A percentile compares a stretch with the other conserved stretches of the same genome.
Conservation (phyloP, 2,113 vertebrate genomes). For the Potamarius usumacintae region DNA sequence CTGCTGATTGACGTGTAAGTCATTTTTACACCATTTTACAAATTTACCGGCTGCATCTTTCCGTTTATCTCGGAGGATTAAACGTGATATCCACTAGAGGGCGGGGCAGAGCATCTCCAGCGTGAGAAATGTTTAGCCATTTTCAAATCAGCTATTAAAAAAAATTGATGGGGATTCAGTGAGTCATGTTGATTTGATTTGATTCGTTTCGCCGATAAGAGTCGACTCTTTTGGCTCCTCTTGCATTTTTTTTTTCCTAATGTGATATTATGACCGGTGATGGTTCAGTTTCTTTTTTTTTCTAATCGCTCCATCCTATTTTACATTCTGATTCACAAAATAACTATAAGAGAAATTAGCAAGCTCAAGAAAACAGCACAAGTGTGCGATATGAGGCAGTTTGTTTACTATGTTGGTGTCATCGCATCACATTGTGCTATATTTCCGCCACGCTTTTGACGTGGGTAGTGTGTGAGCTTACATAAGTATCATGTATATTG, state of each 20-base stretch:
- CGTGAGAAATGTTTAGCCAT: neutral
- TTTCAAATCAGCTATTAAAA: neutral
- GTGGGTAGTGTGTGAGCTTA: too few species aligned
- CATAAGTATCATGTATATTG: neutral
- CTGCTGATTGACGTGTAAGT: slow-evolving; percentile 94
- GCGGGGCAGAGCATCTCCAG: neutral
- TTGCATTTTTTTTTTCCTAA: neutral
- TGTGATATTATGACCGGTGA: neutral
- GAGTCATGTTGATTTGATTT: neutral
- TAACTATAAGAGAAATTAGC: neutral
- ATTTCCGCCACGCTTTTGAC: too few species aligned
- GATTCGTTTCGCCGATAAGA: neutral
- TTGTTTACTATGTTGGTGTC: neutral
- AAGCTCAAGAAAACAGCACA: neutral
- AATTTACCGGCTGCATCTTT: neutral
- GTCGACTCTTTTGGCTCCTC: neutral
- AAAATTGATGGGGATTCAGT: neutral
- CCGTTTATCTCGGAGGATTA: neutral
- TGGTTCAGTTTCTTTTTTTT: neutral
- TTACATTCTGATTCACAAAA: too few species aligned
- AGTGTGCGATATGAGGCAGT: too few species aligned
- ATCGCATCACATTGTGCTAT: too few species aligned
- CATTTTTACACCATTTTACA: neutral
- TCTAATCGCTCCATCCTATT: neutral
- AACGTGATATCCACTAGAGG: neutral